phyloP scores from a whole-genome alignment of 2,888 invertebrate species.

The Amblyteles armatorius region DNA sequence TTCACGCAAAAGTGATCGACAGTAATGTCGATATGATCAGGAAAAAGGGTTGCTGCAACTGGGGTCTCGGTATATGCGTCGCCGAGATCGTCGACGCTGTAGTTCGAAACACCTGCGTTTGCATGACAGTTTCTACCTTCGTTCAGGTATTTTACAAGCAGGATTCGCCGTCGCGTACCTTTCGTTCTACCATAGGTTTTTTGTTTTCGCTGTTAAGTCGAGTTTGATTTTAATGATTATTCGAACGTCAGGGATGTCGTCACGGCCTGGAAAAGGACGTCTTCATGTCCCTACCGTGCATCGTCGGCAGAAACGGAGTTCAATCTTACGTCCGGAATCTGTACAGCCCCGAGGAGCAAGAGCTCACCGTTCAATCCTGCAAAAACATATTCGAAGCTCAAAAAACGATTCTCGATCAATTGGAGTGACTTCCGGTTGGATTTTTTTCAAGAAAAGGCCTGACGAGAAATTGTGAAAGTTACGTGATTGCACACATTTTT shows the following conservation, averaged over 20 bases:
- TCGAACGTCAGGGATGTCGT: conserved; percentile 77
- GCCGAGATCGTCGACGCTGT: conserved; percentile 85
- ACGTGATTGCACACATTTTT: conserved; percentile 16
- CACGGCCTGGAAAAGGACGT: conserved; percentile 86
- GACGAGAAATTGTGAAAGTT: background rate
- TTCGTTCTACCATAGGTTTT: background rate
- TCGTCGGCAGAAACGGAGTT: conserved; percentile 83
- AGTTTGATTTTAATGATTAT: background rate
- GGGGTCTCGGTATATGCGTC: conserved; percentile 86
- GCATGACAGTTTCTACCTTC: conserved; percentile 85
- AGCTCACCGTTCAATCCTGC: conserved; percentile 76
- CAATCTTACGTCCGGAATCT: conserved; percentile 79
- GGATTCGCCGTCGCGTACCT: background rate
- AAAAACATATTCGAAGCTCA: conserved; percentile 79
- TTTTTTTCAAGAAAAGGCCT: background rate
- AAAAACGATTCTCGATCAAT: conserved; percentile 74
- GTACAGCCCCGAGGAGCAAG: conserved; percentile 79
- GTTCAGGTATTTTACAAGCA: conserved; percentile 81
- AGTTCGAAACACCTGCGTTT: conserved; percentile 84
- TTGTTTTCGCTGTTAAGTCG: background rate
- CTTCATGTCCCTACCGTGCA: conserved; percentile 86
- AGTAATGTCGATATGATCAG: conserved; percentile 85
- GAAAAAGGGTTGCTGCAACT: conserved; percentile 86
- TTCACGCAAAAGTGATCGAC: conserved; percentile 86
- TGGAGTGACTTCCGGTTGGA: conserved; percentile 69